Evolutionary conservation across 2,888 invertebrate species (phyloP).

Genomic region (Heliconius erato): DNA sequence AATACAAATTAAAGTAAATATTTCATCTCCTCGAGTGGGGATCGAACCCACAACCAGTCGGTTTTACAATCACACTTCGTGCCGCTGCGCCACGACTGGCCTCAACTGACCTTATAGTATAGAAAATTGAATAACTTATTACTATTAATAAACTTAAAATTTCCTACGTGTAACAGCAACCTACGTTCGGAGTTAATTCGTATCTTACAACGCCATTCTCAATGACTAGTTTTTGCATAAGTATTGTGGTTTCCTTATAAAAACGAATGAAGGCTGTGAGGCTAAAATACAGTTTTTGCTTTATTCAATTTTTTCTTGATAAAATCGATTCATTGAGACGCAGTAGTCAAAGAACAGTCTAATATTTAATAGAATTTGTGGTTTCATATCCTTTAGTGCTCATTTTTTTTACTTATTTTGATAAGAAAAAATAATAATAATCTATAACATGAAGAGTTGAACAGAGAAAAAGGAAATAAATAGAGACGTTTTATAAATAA

Average conservation of each 20-base stretch:
- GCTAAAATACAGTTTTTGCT: constrained; percentile 28
- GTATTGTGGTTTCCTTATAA: constrained; percentile 25
- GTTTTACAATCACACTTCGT: too few relatives aligned
- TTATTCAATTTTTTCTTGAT: not conserved
- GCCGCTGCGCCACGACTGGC: too few relatives aligned
- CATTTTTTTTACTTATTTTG: too few relatives aligned
- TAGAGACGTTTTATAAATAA: too few relatives aligned
- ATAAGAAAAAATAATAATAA: too few relatives aligned
- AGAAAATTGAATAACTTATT: not conserved
- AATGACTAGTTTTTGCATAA: constrained; percentile 21
- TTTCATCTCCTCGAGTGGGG: too few relatives aligned
- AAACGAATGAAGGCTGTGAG: constrained; percentile 23
- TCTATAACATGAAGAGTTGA: too few relatives aligned
- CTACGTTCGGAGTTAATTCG: constrained; percentile 10
- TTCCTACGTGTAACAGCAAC: not conserved
- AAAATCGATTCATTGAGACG: not conserved
- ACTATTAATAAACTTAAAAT: not conserved
- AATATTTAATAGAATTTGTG: not conserved
- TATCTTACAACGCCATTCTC: not conserved
- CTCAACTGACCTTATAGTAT: too few relatives aligned
- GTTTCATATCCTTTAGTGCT: not conserved
- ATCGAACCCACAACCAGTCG: too few relatives aligned
- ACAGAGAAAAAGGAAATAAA: too few relatives aligned
- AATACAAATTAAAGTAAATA: too few relatives aligned
- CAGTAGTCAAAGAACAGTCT: not conserved